A percentile compares a stretch with the other conserved stretches of the same genome.
phyloP scores from a whole-genome alignment of 2,113 vertebrate species.

The Eclectus roratus region DNA sequence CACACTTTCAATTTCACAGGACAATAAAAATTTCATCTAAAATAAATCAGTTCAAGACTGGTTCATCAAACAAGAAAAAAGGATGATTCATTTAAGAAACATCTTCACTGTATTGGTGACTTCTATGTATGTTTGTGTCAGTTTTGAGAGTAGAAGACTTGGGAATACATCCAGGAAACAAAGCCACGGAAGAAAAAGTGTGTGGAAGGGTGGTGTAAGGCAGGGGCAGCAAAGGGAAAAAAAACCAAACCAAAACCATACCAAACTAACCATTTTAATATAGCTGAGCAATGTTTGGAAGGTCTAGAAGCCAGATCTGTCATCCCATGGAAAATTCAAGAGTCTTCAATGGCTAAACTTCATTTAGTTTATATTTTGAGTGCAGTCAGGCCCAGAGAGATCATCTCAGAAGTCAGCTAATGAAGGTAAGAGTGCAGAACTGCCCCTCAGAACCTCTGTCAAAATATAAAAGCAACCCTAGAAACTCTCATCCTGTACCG shows the following conservation, averaged over 20 bases:
- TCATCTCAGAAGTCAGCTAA: neutral
- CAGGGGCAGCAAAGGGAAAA: fast-evolving
- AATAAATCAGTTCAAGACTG: neutral
- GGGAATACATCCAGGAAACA: neutral
- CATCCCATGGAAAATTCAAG: neutral
- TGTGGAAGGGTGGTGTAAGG: neutral
- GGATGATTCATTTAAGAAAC: neutral
- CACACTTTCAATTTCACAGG: neutral
- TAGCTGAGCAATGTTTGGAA: neutral
- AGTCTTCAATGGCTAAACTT: neutral
- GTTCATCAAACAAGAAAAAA: neutral
- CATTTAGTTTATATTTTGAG: neutral
- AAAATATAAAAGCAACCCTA: neutral
- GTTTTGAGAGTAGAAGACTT: neutral
- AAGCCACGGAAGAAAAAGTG: neutral
- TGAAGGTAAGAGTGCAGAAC: neutral
- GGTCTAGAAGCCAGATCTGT: neutral
- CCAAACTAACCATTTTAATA: neutral
- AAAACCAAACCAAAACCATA: neutral
- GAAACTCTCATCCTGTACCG: neutral
- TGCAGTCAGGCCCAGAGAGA: neutral
- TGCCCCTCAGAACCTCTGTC: neutral
- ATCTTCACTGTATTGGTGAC: neutral
- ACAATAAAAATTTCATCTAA: neutral
- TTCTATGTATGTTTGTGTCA: neutral